Percentiles rank a stretch among this genome's conserved stretches.
Conservation (phyloP, 2,888 invertebrate species). For the Archips xylosteana region DNA sequence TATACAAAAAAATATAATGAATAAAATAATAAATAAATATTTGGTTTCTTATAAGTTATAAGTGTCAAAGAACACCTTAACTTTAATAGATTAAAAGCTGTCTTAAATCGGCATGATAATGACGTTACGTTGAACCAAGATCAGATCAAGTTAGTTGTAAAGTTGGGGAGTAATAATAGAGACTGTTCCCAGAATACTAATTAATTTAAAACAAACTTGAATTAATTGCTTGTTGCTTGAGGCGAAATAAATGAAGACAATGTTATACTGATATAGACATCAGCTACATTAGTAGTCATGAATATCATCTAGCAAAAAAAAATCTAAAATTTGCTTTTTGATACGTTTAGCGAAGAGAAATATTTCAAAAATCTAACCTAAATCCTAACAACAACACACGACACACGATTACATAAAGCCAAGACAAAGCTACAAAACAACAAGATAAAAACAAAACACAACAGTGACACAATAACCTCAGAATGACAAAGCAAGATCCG, state of each 20-base stretch:
- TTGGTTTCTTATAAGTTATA: neutral
- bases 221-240: constrained; percentile 13
- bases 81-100: neutral
- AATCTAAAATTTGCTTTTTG: neutral
- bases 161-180: neutral
- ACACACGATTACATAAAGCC: constrained; percentile 30
- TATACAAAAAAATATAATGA: too few species aligned
- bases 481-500: neutral
- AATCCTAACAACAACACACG: constrained; percentile 13
- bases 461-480: neutral
- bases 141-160: neutral
- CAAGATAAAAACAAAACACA: constrained; percentile 1
- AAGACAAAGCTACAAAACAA: constrained; percentile 26
- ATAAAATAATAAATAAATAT: too few species aligned
- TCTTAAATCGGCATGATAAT: neutral
- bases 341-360: neutral
- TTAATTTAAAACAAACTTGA: neutral
- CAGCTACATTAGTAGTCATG: too few species aligned
- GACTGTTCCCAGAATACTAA: constrained; percentile 2
- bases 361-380: neutral
- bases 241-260: constrained; percentile 8
- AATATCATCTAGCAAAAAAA: neutral
- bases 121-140: neutral
- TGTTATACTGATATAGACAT: neutral
- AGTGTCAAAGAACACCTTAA: neutral